Conservation (phyloP, 1,140 invertebrate species). For the Temnothorax curvispinosus region DNA sequence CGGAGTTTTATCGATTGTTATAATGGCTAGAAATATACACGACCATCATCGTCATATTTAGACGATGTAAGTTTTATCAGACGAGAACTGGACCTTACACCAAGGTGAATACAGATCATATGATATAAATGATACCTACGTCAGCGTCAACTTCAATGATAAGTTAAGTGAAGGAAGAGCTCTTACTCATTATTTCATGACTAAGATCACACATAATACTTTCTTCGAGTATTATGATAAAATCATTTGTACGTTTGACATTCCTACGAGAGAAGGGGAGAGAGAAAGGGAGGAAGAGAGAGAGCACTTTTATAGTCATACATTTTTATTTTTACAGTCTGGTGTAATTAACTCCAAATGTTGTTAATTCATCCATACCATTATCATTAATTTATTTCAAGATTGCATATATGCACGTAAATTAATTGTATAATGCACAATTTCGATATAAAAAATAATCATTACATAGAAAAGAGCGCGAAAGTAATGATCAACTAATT, state of each 20-base stretch:
- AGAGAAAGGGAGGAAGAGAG: not conserved
- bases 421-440: not conserved
- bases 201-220: not conserved
- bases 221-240: constrained; percentile 7
- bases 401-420: not conserved
- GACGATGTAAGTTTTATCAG: constrained; percentile 39
- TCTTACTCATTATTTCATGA: constrained; percentile 31
- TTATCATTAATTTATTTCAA: constrained; percentile 8
- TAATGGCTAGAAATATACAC: not conserved
- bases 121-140: constrained; percentile 17
- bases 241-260: not conserved
- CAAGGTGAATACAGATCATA: not conserved
- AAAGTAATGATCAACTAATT: not conserved
- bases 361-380: not conserved
- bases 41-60: not conserved
- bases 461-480: not conserved
- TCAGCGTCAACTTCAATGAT: constrained; percentile 5
- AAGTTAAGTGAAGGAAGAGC: constrained; percentile 1
- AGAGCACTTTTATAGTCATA: not conserved
- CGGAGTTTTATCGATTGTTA: not conserved
- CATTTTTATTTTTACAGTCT: not conserved
- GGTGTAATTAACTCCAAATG: not conserved
- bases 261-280: not conserved
- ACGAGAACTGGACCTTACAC: not conserved
- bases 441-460: not conserved